phyloP scores from a whole-genome alignment of 1,140 invertebrate species.

The Apis dorsata region DNA sequence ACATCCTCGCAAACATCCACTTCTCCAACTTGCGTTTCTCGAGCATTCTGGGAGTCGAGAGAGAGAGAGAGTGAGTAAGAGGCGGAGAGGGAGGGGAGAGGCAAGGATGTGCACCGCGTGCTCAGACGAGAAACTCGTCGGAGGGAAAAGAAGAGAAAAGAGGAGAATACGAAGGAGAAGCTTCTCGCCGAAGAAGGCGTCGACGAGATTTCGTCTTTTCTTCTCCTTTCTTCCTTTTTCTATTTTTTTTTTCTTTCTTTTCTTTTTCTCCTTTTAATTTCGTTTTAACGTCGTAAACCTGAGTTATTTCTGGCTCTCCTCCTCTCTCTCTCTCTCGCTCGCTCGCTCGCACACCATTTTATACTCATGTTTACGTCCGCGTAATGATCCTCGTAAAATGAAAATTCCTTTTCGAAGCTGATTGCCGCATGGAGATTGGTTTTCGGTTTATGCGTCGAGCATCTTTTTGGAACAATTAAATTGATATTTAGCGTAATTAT shows the following conservation, averaged over 20 bases:
- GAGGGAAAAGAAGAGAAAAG: conserved; percentile 28
- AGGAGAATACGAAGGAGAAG: conserved; percentile 32
- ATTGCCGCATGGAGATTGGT: background rate
- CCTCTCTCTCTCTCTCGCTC: conserved; percentile 8
- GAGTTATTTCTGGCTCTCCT: conserved; percentile 56
- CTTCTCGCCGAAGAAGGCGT: conserved; percentile 16
- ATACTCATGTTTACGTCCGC: conserved; percentile 25
- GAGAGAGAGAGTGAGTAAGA: background rate
- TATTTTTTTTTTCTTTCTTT: background rate
- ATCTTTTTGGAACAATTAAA: background rate
- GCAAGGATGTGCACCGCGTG: conserved; percentile 36
- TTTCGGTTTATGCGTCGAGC: background rate
- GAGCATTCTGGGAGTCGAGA: conserved; percentile 9
- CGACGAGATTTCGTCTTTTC: conserved; percentile 58
- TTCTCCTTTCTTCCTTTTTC: conserved; percentile 7
- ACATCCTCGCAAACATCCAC: conserved; percentile 38
- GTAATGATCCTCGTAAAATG: conserved; percentile 29
- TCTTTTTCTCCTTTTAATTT: conserved; percentile 35
- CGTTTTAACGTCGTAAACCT: conserved; percentile 40
- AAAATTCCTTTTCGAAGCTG: background rate
- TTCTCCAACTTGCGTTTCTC: conserved; percentile 16
- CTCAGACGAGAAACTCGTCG: conserved; percentile 55
- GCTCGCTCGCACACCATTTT: background rate
- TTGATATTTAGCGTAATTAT: too few species aligned
- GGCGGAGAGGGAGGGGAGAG: background rate